Conservation (phyloP, 2,113 vertebrate species). For the Aegypius monachus region DNA sequence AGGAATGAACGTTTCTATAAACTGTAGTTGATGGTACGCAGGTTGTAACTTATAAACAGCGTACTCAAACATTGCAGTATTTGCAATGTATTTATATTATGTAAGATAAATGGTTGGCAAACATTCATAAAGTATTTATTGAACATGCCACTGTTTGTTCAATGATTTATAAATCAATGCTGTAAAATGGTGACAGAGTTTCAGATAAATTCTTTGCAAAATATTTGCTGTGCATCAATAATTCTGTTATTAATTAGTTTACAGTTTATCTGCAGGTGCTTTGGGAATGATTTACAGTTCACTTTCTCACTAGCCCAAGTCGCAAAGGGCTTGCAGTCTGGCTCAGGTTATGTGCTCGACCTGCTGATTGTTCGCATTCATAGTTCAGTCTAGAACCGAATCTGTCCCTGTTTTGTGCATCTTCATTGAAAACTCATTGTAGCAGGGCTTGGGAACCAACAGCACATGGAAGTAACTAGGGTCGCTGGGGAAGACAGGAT, state of each 20-base stretch:
- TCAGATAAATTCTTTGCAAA: constrained; percentile 61
- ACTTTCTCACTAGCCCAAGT: background rate
- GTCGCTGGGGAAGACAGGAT: background rate
- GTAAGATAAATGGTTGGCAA: constrained; percentile 65
- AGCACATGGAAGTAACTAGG: background rate
- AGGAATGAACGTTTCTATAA: background rate
- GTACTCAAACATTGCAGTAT: background rate
- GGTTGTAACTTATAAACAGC: constrained; percentile 22
- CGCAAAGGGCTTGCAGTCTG: background rate
- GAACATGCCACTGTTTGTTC: constrained; percentile 43
- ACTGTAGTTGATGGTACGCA: background rate
- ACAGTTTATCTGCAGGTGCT: constrained; percentile 37
- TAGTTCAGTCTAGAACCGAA: background rate
- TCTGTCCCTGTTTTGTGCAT: background rate
- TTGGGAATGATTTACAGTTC: constrained; percentile 28
- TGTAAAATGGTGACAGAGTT: constrained; percentile 29
- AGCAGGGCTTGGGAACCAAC: background rate
- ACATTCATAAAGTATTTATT: constrained; percentile 70
- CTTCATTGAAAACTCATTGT: background rate
- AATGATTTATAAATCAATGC: constrained; percentile 60
- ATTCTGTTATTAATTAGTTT: constrained; percentile 67
- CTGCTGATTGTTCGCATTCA: background rate
- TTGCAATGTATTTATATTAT: constrained; percentile 62
- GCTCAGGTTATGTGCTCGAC: background rate
- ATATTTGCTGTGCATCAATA: constrained; percentile 67